Evolutionary conservation across 2,888 invertebrate genomes (phyloP), one percentile per base, ranked within the genome.

Genomic region (Lagria hirta): DNA sequence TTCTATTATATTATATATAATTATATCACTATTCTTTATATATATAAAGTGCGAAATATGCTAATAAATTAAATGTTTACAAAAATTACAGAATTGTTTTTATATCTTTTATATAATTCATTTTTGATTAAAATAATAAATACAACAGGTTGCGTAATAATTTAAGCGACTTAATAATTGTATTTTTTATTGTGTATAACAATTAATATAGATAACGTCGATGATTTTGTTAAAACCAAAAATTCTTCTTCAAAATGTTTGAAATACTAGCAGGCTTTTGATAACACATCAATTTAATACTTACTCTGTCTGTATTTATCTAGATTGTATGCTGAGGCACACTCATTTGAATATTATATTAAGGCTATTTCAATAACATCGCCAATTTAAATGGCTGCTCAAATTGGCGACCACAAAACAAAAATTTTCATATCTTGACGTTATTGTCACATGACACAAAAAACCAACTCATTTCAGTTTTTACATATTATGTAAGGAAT

Each of bases 271-370:
- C 17, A 18, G 29, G 40, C 33, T 33, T 40, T 37, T 10, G 26
- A 22, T 22, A 40, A 44, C 23, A 44, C 43, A 40, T 44, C 44
- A 12, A 44, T 29, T 37, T 33, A 45, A 43, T 43, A 43, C 43
- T 43, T 34, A 40, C 28, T 45, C 14, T 36, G 42, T 43, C 32
- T n/a, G n/a, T n/a, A n/a, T n/a, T 20, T 30, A 38, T 34, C 45
- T 46, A 46, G 40, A 21, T 33, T 42, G 47, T 37, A 37, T 47
- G 46, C 46, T 47, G 46, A 47, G 47, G 47, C 47, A 47, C 47
- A 42, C 42, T 30, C 27, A 32, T 32, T 44, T 46, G 16, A 28
- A 32, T 34, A 13, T 12, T 38, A 33, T 44, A 14, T 37, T 37
- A 33, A 32, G 36, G 32, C 37, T 35, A 36, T 32, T 29, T 26